Conservation (phyloP, 2,113 vertebrate species). For the Oreochromis tanganicae region DNA sequence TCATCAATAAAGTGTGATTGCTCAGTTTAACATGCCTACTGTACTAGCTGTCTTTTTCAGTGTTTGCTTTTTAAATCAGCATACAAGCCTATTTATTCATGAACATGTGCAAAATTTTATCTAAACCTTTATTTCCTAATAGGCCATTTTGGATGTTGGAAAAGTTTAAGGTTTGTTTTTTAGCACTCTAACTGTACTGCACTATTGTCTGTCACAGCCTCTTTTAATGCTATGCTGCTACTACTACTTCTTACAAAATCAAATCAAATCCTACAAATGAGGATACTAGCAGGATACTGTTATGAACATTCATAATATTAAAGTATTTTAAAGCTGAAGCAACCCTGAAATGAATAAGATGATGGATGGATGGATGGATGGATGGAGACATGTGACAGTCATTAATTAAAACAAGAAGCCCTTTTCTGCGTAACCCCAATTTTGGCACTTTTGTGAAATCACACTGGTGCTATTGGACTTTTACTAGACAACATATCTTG, state of each 20-base stretch:
- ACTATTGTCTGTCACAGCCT: neutral
- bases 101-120: neutral
- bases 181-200: neutral
- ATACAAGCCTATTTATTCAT: neutral
- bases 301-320: neutral
- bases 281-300: fast-evolving
- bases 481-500: neutral
- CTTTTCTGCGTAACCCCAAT: neutral
- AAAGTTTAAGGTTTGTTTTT: neutral
- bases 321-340: fast-evolving
- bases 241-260: neutral
- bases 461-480: neutral
- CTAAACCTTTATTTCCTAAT: neutral
- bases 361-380: neutral
- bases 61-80: neutral
- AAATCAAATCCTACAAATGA: neutral
- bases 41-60: neutral
- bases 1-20: slow-evolving; percentile 9
- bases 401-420: neutral
- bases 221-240: neutral
- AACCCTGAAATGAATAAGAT: neutral
- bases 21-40: neutral
- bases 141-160: fast-evolving
- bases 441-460: neutral
- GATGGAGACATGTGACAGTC: neutral